These are phyloP conservation scores for Dromius quadrimaculatus DNA, from an alignment of 2,888 invertebrate species.

Conservation along the genomic window DNA sequence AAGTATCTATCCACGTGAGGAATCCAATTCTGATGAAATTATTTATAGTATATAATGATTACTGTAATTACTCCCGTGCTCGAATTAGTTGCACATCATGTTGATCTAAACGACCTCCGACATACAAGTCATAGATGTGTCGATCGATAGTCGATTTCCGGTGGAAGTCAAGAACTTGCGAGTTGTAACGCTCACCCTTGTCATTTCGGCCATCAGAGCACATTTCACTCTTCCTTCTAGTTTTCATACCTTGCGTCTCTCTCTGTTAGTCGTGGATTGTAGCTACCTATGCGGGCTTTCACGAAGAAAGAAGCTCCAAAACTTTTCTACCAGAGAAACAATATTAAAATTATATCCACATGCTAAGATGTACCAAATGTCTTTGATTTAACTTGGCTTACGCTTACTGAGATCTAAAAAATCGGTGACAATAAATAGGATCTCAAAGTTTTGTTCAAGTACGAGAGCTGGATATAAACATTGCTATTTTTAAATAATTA, in stretches of 20 bases:
- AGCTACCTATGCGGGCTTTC: slow-evolving; percentile 23
- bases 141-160: slow-evolving; percentile 50
- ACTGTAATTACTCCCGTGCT: slow-evolving; percentile 35
- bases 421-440: too few species aligned
- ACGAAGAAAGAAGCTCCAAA: not conserved
- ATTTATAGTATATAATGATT: slow-evolving; percentile 25
- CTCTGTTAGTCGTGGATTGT: not conserved
- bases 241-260: not conserved
- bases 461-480: too few species aligned
- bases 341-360: too few species aligned
- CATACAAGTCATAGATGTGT: slow-evolving; percentile 22
- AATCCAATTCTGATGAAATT: slow-evolving; percentile 25
- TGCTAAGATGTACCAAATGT: too few species aligned
- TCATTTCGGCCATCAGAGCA: slow-evolving; percentile 36
- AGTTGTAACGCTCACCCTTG: slow-evolving; percentile 16
- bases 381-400: too few species aligned
- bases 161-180: slow-evolving; percentile 10
- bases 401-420: too few species aligned
- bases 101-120: slow-evolving; percentile 43
- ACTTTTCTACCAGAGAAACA: too few species aligned
- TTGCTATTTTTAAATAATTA: too few species aligned
- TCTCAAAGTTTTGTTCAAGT: too few species aligned
- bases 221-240: slow-evolving; percentile 9
- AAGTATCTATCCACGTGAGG: too few species aligned
- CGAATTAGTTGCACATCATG: slow-evolving; percentile 27